Base-by-base conservation (phyloP, 2,797 vertebrate genomes). In the Lophius americanus region DNA sequence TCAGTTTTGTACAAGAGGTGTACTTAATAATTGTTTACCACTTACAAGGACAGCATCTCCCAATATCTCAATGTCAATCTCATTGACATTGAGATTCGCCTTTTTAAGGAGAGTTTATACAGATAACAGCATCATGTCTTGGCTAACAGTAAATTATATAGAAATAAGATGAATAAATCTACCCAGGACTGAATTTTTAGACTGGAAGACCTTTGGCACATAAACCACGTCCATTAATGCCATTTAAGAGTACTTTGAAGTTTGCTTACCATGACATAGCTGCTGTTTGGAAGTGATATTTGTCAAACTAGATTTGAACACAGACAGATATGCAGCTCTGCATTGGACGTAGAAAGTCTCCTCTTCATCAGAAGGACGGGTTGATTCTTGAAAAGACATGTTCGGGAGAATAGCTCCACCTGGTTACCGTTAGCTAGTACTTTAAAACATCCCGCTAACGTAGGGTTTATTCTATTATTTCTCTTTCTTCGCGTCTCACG, bases 261-360 rank as follows among this genome's bases (percentile, higher is more conserved):
- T 70, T 63, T n/a, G 4, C 92, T 94, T 95, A 98, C 96, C 96
- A 61, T 92, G 90, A 82, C 83, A 89, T 47, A 98, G 90, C 74
- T 97, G 96, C 60, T 97, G 93, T 83, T 94, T 96, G 2, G 95
- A 96, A 54, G 93, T 78, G 82, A 98, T 97, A 39, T 94, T 96
- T 68, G 95, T 93, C 78, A 98, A 91, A 83, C 96, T 98, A 70
- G 95, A 98, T 85, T 89, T 95, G 50, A 97, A 94, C 44, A 97
- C 90, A 57, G 91, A 75, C 12, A 98, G 86, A 52, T 98, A 99
- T 6, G 95, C 94, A 70, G 96, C 96, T 90, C 96, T 92, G 83
- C 96, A 97, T 41, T 92, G 91, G 69, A 64, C 69, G 87, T 98
- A 98, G 83, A 98, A 98, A 53, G 70, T 33, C 67, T 95, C 95